Evolutionary conservation across 2,888 invertebrate species (phyloP), one percentile per base, ranked within the genome.

Genomic region (Lottia scabra): DNA sequence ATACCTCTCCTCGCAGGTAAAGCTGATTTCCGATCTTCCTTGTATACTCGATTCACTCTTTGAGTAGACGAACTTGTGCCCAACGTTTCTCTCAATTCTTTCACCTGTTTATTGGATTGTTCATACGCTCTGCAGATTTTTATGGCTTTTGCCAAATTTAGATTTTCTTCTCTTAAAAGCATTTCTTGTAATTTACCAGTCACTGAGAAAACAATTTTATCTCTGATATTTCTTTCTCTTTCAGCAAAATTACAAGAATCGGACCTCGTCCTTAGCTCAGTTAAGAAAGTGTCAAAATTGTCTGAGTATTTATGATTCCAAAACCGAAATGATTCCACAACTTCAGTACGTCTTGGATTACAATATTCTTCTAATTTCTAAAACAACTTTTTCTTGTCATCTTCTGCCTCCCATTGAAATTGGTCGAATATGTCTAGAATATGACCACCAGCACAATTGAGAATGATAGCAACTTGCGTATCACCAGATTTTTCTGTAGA

Each of bases 281-380:
- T 78, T 5, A 76, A 27, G 56, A 78, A 76, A 27, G 63, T 66
- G 65, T 78, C 76, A 70, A 78, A 75, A 30, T 30, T 30, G 30
- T 30, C 30, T 13, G 71, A 68, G 23, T 62, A 65, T 43, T 65
- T 38, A 23, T 66, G 45, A 19, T 30, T 65, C 78, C 74, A 78
- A 64, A 78, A 78, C 66, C 71, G 76, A 48, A 73, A 68, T 12
- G 78, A 69, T 69, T 78, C 73, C 10, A 75, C 26, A 5, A 77
- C 78, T 64, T 78, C 75, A 65, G 70, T 78, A 30, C 72, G 45
- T 19, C 74, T 27, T 4, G 76, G 76, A 68, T 73, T 78, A 56
- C 75, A 78, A 67, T 76, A 75, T n/a, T 45, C 45, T 63, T 78
- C 70, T 13, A 76, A 26, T 67, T 76, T 71, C 43, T 64, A 45